phyloP scores from a whole-genome alignment of 2,888 invertebrate species.

The Clusia tigrina region DNA sequence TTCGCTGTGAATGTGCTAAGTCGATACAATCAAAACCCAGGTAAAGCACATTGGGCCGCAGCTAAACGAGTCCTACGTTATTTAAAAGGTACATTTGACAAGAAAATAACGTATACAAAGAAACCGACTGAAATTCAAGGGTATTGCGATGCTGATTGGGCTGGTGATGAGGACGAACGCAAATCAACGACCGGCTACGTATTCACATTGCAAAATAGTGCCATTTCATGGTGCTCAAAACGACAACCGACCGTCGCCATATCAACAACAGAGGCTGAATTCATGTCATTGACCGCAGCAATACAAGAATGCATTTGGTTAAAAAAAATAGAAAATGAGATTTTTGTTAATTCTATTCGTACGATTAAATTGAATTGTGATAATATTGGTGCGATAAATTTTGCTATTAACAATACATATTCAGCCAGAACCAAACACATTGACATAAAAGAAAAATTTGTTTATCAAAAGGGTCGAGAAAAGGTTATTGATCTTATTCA shows the following conservation, averaged over 20 bases:
- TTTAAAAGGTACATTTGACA: constrained; percentile 28
- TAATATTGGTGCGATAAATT: too few relatives aligned
- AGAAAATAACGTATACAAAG: constrained; percentile 8
- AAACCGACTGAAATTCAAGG: constrained; percentile 17
- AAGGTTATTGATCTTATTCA: too few relatives aligned
- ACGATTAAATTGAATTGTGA: too few relatives aligned
- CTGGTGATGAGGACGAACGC: constrained; percentile 27
- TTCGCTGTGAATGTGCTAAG: constrained; percentile 29
- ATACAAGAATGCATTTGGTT: constrained; percentile 36
- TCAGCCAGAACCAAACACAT: too few relatives aligned
- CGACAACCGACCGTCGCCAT: constrained; percentile 34
- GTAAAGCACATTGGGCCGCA: constrained; percentile 34
- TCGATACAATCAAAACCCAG: constrained; percentile 26
- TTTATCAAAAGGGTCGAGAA: too few relatives aligned
- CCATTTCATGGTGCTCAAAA: constrained; percentile 35
- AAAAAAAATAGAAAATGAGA: constrained; percentile 22
- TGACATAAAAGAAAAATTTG: too few relatives aligned
- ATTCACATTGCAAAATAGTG: constrained; percentile 31
- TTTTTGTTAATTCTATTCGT: too few relatives aligned
- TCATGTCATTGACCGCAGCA: constrained; percentile 34
- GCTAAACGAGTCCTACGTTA: constrained; percentile 32
- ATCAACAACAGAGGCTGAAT: constrained; percentile 38
- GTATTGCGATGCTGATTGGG: constrained; percentile 28
- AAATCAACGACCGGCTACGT: constrained; percentile 30
- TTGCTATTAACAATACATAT: too few relatives aligned